Evolutionary conservation across 1,140 invertebrate species (phyloP), one percentile per base, ranked within the genome.

Genomic region (Aporrectodea caliginosa): DNA sequence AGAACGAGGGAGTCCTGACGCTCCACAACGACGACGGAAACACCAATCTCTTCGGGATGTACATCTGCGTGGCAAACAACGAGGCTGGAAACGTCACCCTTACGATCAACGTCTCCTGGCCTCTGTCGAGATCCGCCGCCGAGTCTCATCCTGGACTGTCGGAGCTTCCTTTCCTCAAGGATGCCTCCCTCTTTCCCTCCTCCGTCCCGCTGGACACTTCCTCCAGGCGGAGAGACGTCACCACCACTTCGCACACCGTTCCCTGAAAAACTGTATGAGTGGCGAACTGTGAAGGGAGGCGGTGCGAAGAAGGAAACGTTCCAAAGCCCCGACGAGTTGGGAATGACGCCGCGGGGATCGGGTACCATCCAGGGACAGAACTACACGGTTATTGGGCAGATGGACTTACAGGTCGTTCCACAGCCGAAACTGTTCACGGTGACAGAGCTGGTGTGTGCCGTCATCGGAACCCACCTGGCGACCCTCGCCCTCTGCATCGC

Each of bases 21-120:
- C 43, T 58, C 6, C 43, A 22, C 6, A 58, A 58, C 43, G 43
- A 58, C 43, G 43, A 58, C 43, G 43, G 43, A 58, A 58, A 22
- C 43, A 58, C 43, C 6, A 58, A 14, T 1, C 35, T 73, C 1
- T n/a, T 73, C 35, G 84, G 83, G 6, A 82, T 79, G 72, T 88
- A 87, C 78, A 83, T 84, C 77, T 88, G 87, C 77, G 80, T 88
- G 29, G 87, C 87, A 22, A 85, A 84, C 78, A 88, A 88, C 78
- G 84, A 85, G 0, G 86, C 85, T 0, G 87, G 87, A 12, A 87
- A 88, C 76, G 87, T 88, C 1, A 88, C 86, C 12, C 84, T 88
- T 35, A 86, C 85, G 0, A 78, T 88, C 14, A 86, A 87, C 78
- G 85, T 87, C 32, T 83, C 84, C 16, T 87, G 86, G 86, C 87